A percentile compares a stretch with the other conserved stretches of the same genome.
phyloP scores from a whole-genome alignment of 2,888 invertebrate species.

The Andricus curvator region DNA sequence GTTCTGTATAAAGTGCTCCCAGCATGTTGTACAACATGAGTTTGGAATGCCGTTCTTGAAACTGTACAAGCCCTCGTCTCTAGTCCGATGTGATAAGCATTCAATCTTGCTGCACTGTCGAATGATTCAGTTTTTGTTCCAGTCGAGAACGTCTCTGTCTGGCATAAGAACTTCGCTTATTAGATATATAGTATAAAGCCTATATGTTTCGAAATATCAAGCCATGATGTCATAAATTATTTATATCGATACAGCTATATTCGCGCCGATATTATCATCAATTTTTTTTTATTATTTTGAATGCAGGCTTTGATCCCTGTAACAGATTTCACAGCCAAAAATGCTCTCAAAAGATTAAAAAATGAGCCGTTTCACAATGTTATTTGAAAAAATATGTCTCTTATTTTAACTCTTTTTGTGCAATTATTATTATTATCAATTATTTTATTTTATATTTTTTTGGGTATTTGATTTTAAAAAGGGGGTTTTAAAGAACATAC shows the following conservation, averaged over 20 bases:
- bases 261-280: neutral
- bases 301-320: no score
- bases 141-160: slow-evolving; percentile 20
- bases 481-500: no score
- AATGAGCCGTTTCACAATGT: no score
- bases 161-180: neutral
- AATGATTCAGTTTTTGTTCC: slow-evolving; percentile 34
- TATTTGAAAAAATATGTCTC: no score
- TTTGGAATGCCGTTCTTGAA: neutral
- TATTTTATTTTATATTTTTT: no score
- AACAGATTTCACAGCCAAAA: no score
- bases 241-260: neutral
- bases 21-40: slow-evolving; percentile 11
- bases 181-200: neutral
- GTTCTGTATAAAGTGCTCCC: neutral
- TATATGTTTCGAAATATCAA: slow-evolving; percentile 4
- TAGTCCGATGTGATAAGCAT: slow-evolving; percentile 25
- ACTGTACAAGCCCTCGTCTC: slow-evolving; percentile 8
- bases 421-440: no score
- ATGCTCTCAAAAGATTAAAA: no score
- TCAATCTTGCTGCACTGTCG: slow-evolving; percentile 18
- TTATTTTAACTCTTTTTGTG: no score
- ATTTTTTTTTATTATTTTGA: no score
- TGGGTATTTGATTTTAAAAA: no score
- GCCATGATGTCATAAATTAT: slow-evolving; percentile 6